phyloP scores from a whole-genome alignment of 1,140 invertebrate genomes.

The Steinernema khuongi region DNA sequence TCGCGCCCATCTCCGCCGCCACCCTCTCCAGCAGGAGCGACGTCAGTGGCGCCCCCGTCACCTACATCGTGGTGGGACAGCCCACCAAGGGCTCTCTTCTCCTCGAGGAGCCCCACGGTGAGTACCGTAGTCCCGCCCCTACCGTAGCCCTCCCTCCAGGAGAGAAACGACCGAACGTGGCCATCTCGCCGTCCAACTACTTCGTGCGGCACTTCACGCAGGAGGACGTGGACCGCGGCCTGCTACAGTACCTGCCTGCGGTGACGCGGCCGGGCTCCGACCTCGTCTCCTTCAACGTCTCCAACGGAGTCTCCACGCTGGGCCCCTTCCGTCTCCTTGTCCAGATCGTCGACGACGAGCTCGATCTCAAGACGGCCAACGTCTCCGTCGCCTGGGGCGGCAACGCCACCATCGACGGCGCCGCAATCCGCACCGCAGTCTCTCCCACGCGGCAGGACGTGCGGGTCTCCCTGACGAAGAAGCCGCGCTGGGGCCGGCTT shows the following conservation, averaged over 20 bases:
- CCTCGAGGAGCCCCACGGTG: slow-evolving; percentile 30
- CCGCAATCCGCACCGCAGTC: not conserved
- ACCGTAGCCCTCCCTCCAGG: not conserved
- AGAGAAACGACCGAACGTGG: slow-evolving; percentile 7
- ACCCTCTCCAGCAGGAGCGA: not conserved
- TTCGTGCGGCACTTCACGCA: slow-evolving; percentile 37
- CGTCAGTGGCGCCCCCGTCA: not conserved
- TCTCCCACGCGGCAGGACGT: not conserved
- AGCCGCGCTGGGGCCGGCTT: not conserved
- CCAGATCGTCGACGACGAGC: slow-evolving; percentile 30
- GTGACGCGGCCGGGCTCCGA: slow-evolving; percentile 20
- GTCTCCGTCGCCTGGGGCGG: not conserved
- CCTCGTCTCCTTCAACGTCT: slow-evolving; percentile 33
- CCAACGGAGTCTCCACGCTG: slow-evolving; percentile 19
- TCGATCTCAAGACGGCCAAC: not conserved
- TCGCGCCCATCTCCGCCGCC: not conserved
- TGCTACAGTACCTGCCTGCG: slow-evolving; percentile 41
- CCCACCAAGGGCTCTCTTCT: slow-evolving; percentile 32
- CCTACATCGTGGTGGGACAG: slow-evolving; percentile 7
- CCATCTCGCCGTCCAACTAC: not conserved
- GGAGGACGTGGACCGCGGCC: slow-evolving; percentile 29
- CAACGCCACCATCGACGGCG: not conserved
- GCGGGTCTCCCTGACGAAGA: not conserved
- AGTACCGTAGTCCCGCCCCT: not conserved
- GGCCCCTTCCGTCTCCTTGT: slow-evolving; percentile 31